Evolutionary conservation across 1,140 invertebrate genomes (phyloP).

Genomic region (Apolygus lucorum): DNA sequence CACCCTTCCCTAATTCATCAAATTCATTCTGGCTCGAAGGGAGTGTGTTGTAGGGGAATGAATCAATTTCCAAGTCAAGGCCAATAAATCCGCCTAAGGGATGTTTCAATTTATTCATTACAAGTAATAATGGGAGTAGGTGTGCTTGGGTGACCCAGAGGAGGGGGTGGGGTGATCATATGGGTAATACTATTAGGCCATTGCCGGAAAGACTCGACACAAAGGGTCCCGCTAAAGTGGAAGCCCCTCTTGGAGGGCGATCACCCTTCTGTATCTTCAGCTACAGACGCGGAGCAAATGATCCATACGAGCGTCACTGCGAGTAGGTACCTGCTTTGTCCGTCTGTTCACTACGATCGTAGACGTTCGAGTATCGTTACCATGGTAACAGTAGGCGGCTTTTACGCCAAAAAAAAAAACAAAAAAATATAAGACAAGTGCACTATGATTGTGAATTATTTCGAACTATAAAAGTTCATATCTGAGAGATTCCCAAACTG

Average conservation of each 20-base stretch:
- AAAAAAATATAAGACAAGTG: no score
- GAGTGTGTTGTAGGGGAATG: not conserved
- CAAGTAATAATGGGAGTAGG: slow-evolving; percentile 1
- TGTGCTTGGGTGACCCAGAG: not conserved
- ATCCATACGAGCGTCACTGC: no score
- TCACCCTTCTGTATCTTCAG: not conserved
- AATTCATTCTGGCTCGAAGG: not conserved
- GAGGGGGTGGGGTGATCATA: not conserved
- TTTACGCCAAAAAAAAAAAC: no score
- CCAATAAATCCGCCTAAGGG: not conserved
- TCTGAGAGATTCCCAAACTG: no score
- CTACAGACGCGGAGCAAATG: not conserved
- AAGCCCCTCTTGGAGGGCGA: no score
- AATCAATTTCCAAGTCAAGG: not conserved
- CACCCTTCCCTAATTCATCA: no score
- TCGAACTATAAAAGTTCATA: no score
- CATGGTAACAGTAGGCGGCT: no score
- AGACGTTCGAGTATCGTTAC: no score
- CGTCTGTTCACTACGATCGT: no score
- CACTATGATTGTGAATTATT: no score
- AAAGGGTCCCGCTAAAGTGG: not conserved
- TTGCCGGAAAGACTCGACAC: not conserved
- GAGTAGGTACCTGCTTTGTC: no score
- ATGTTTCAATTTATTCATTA: not conserved
- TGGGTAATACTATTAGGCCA: not conserved